Evolutionary conservation across 2,888 invertebrate genomes (phyloP).

Genomic region (Alsophila aescularia): DNA sequence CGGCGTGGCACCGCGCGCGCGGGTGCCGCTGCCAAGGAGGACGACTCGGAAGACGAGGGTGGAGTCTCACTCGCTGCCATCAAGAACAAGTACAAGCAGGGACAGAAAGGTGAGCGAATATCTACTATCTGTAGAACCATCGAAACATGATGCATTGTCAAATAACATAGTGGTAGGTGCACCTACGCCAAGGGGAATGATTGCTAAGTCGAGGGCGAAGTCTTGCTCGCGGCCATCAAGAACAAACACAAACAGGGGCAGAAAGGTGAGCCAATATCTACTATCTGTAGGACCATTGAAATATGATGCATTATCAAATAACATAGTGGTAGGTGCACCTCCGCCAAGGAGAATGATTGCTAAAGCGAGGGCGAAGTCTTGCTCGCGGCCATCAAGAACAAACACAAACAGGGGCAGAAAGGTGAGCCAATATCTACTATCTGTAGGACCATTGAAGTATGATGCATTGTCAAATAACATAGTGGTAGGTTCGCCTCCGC

Average conservation of each 20-base stretch:
- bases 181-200: slow-evolving; percentile 83
- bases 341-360: slow-evolving; percentile 87
- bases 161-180: no score
- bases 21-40: slow-evolving; percentile 52
- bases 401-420: slow-evolving; percentile 89
- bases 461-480: no score
- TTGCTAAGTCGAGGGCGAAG: slow-evolving; percentile 96
- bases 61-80: slow-evolving; percentile 96
- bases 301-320: no score
- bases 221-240: slow-evolving; percentile 97
- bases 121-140: no score
- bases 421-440: slow-evolving; percentile 49
- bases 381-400: slow-evolving; percentile 96
- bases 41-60: slow-evolving; percentile 97
- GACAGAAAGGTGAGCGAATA: slow-evolving; percentile 63
- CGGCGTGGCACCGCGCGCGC: slow-evolving; percentile 44
- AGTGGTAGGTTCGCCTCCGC: no score
- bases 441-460: no score
- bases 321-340: no score
- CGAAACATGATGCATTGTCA: no score
- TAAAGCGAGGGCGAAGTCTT: slow-evolving; percentile 97
- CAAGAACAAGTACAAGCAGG: slow-evolving; percentile 95
- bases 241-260: slow-evolving; percentile 93
- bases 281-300: no score
- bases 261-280: slow-evolving; percentile 57